A percentile compares a stretch with the other conserved stretches of the same genome.
Evolutionary conservation across 2,888 invertebrate species (phyloP).

Genomic region (Enchytraeus crypticus): DNA sequence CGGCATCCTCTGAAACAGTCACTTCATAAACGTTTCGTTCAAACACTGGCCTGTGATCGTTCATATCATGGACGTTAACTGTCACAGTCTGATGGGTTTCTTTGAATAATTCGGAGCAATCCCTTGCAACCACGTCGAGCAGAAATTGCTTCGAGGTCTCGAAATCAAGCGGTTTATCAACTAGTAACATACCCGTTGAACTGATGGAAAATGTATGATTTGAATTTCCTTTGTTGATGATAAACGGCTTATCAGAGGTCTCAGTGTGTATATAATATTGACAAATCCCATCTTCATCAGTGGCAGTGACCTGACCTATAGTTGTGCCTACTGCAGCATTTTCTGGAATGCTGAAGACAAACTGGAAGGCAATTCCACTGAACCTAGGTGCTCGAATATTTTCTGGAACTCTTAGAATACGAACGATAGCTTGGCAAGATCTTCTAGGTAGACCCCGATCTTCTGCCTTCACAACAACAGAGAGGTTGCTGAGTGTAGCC

Average conservation of each 20-base stretch:
- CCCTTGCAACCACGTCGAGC: constrained; percentile 76
- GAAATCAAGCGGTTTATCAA: constrained; percentile 73
- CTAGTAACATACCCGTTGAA: constrained; percentile 67
- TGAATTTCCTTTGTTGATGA: constrained; percentile 72
- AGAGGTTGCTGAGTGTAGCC: neutral
- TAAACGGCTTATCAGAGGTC: no score
- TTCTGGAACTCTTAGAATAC: constrained; percentile 60
- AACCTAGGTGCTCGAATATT: constrained; percentile 66
- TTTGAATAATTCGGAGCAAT: constrained; percentile 71
- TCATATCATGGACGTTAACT: constrained; percentile 80
- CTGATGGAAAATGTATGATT: constrained; percentile 71
- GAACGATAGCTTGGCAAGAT: constrained; percentile 63
- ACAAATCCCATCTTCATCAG: constrained; percentile 57
- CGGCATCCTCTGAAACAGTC: constrained; percentile 72
- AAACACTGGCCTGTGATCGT: constrained; percentile 75
- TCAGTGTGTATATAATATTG: constrained; percentile 84
- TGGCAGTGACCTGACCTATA: constrained; percentile 67
- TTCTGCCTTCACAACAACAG: constrained; percentile 55
- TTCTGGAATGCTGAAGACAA: constrained; percentile 71
- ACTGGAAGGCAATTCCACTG: constrained; percentile 59
- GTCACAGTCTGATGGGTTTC: constrained; percentile 71
- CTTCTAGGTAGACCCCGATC: constrained; percentile 83
- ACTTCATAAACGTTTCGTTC: constrained; percentile 68
- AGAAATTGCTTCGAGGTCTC: constrained; percentile 75
- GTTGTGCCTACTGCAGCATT: constrained; percentile 84